Percentiles rank a stretch among this genome's conserved stretches.
Evolutionary conservation across 2,888 invertebrate genomes (phyloP).

Genomic region (Cryptocephalus primarius): DNA sequence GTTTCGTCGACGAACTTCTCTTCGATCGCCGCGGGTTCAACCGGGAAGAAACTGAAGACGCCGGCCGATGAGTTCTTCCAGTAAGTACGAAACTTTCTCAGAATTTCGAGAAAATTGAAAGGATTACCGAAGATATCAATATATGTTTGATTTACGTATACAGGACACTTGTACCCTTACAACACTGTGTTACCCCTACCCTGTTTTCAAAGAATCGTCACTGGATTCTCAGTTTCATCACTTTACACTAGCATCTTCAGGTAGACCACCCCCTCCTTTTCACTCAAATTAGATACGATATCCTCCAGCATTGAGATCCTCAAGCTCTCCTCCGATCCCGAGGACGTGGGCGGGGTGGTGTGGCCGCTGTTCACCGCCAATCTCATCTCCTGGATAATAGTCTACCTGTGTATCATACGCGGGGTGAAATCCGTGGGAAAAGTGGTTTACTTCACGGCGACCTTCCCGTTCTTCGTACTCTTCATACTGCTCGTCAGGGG

Average conservation of each 20-base stretch:
- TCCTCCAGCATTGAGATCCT: constrained; percentile 62
- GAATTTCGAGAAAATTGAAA: no score
- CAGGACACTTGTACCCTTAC: no score
- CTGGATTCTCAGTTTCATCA: no score
- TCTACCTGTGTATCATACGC: constrained; percentile 75
- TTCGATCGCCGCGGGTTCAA: no score
- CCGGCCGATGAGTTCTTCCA: constrained; percentile 78
- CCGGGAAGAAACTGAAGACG: constrained; percentile 38
- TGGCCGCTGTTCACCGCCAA: constrained; percentile 72
- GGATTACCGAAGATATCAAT: no score
- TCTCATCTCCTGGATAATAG: constrained; percentile 65
- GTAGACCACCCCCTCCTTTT: no score
- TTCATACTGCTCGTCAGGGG: constrained; percentile 63
- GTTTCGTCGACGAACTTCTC: background rate
- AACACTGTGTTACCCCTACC: no score
- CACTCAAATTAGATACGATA: no score
- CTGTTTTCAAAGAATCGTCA: no score
- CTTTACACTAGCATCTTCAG: no score
- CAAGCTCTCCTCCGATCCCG: constrained; percentile 62
- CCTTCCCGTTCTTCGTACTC: constrained; percentile 70
- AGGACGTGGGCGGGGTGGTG: constrained; percentile 64
- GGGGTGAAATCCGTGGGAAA: constrained; percentile 83
- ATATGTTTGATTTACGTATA: no score
- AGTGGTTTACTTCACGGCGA: constrained; percentile 81
- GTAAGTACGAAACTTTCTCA: constrained; percentile 42